Conservation (phyloP, 2,113 vertebrate species). For the Stictonetta naevosa region DNA sequence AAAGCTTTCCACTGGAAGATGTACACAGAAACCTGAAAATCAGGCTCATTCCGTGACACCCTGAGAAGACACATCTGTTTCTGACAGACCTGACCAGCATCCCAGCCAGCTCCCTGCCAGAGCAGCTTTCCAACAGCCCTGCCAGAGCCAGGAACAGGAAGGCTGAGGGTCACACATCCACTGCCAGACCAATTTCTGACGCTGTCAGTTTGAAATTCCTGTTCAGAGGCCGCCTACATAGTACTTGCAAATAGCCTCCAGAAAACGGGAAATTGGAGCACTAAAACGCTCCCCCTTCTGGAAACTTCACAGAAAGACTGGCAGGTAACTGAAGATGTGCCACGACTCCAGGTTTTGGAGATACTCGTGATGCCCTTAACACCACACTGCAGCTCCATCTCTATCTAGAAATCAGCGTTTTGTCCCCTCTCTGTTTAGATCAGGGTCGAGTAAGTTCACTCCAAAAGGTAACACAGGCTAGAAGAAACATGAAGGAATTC, state of each 20-base stretch:
- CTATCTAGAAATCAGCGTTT: neutral
- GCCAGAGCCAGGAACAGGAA: neutral
- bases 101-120: neutral
- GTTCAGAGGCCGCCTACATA: neutral
- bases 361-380: neutral
- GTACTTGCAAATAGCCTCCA: neutral
- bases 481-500: neutral
- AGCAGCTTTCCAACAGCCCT: neutral
- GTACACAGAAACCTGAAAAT: neutral
- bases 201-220: neutral
- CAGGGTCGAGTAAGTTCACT: neutral
- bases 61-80: neutral
- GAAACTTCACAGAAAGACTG: neutral
- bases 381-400: accelerated
- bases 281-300: neutral
- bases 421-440: neutral
- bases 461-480: neutral
- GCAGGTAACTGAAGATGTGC: neutral
- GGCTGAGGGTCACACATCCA: neutral
- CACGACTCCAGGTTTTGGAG: neutral
- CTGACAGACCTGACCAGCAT: neutral
- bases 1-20: neutral
- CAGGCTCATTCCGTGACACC: neutral
- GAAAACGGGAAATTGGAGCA: neutral
- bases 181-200: neutral